A percentile compares a stretch with the other conserved stretches of the same genome.
phyloP scores from a whole-genome alignment of 2,797 vertebrate species.

The Pteronotus mesoamericanus region DNA sequence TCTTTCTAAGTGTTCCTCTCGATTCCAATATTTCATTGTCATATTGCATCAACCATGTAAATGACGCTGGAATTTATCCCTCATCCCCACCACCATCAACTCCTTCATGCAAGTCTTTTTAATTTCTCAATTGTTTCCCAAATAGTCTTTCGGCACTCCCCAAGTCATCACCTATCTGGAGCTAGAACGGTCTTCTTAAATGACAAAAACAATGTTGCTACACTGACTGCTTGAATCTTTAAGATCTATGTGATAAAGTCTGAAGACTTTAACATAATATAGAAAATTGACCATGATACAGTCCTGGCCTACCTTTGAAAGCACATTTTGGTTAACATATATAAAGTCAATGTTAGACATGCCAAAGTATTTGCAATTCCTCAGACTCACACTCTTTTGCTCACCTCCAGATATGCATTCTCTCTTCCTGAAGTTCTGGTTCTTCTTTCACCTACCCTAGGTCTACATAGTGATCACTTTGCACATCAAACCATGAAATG shows the following conservation, averaged over 20 bases:
- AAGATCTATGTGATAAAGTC: neutral
- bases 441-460: neutral
- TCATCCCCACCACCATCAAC: neutral
- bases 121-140: neutral
- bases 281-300: neutral
- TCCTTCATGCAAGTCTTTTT: neutral
- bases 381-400: neutral
- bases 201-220: neutral
- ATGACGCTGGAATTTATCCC: neutral
- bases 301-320: neutral
- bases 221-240: neutral
- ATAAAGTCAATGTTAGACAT: neutral
- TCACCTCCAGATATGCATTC: neutral
- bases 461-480: neutral
- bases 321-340: neutral
- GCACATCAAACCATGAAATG: neutral
- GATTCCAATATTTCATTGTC: neutral
- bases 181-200: neutral
- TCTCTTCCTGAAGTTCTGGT: neutral
- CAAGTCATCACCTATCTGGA: neutral
- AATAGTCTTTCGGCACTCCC: neutral
- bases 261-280: neutral
- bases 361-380: neutral
- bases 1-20: neutral
- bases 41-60: neutral